Base-by-base conservation (phyloP, 2,797 vertebrate species). In the Coregonus ussuriensis region DNA sequence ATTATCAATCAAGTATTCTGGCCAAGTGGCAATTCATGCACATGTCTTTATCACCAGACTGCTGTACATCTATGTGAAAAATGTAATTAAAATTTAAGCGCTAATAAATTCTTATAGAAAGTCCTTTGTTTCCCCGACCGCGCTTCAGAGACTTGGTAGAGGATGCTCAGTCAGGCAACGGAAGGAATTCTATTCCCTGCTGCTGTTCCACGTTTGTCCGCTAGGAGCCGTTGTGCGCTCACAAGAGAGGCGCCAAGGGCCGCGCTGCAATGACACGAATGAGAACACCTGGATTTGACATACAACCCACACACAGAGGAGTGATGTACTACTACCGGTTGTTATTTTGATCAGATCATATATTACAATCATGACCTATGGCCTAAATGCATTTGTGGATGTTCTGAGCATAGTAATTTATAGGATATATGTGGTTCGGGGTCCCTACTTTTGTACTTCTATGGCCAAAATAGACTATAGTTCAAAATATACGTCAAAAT, bases 211-310 rank as follows among this genome's bases (percentile, higher is more conserved):
- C 0, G 4, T 82, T 7, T 15, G 3, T 63, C 91, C 93, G 68
- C 91, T 92, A 93, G 93, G 91, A 90, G 93, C 80, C 92, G 91
- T 90, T 81, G 79, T 88, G 87, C 89, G 86, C 82, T 91, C 87
- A 88, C 81, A 66, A 52, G 74, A 90, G 83, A 83, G 69, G 52
- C 0, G 74, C 76, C 74, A 15, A 51, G 77, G 66, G 83, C 18
- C 33, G 81, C 84, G 35, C 72, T 37, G 25, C 1, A 21, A 66
- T 73, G 71, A 6, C 6, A 62, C 29, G 16, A 25, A 65, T 53
- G 31, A 66, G 41, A 25, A 66, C 51, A 75, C 76, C 68, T 72
- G 74, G 53, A 67, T 67, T 41, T 69, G 25, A 35, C 72, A 81
- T 51, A 69, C 78, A 21, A 13, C 71, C 66, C 31, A 35, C 51